These are phyloP conservation scores for Ditula angustiorana DNA, from an alignment of 2,888 invertebrate species.

Conservation along the genomic window DNA sequence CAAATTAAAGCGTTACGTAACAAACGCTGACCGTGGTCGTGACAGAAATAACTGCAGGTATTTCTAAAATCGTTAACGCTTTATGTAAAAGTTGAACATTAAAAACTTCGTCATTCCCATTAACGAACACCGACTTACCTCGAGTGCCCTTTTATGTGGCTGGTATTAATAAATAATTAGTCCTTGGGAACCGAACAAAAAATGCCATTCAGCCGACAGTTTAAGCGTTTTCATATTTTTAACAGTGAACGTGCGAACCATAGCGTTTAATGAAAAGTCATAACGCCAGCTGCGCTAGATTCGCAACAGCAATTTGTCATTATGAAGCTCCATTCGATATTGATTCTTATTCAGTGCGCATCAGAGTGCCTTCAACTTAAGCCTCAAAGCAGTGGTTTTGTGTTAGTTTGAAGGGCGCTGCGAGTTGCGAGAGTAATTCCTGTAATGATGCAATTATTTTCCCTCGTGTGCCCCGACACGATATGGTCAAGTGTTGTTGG, in stretches of 20 bases:
- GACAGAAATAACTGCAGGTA: slow-evolving; percentile 4
- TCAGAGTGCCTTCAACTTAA: slow-evolving; percentile 50
- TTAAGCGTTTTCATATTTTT: slow-evolving; percentile 31
- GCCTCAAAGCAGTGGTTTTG: slow-evolving; percentile 46
- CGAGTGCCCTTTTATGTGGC: slow-evolving; percentile 30
- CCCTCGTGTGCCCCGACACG: slow-evolving; percentile 55
- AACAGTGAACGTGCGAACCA: neutral
- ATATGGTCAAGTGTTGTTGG: slow-evolving; percentile 62
- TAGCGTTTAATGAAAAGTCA: slow-evolving; percentile 57
- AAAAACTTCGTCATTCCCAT: slow-evolving; percentile 36
- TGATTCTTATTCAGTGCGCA: slow-evolving; percentile 45
- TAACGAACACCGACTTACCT: slow-evolving; percentile 28
- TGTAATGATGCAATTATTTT: slow-evolving; percentile 73
- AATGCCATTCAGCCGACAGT: slow-evolving; percentile 11
- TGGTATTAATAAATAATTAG: slow-evolving; percentile 38
- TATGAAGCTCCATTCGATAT: slow-evolving; percentile 43
- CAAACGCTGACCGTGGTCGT: neutral
- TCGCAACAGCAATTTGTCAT: slow-evolving; percentile 57
- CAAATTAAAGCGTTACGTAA: slow-evolving; percentile 21
- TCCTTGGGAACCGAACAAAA: slow-evolving; percentile 29
- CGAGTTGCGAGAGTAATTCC: slow-evolving; percentile 60
- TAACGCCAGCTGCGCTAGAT: slow-evolving; percentile 54
- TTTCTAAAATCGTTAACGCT: slow-evolving; percentile 6
- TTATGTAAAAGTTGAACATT: slow-evolving; percentile 26
- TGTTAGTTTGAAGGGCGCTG: slow-evolving; percentile 59